Base-by-base conservation (phyloP, 2,888 invertebrate genomes). In the Sycophila texana region DNA sequence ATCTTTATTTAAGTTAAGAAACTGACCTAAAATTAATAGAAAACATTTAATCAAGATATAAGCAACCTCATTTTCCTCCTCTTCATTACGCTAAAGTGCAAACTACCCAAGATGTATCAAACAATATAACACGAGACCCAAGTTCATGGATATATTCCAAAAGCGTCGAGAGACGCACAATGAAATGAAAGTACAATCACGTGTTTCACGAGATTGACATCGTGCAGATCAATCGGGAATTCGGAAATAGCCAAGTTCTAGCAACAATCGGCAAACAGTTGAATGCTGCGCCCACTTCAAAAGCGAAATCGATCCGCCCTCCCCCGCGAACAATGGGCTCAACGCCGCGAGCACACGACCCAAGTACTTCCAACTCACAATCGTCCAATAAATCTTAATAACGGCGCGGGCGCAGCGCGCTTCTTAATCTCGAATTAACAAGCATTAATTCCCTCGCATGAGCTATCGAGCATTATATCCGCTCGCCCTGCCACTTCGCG, bases 381-480 rank as follows among this genome's bases (percentile, higher is more conserved):
- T 74, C 51, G 65, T 47, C 39, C 65, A 39, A 74, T 65, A 74
- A 74, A 74, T 74, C 65, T 74, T 74, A 74, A 74, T 74, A 65
- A 65, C 55, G 30, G 30, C 53, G 47, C 10, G 5, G 26, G 16
- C n/a, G 5, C 53, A 63, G 60, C 26, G 22, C 49, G 60, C 72
- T 26, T 39, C 53, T 73, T 51, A 55, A 65, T 74, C 53, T 71
- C 58, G 58, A 63, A 58, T 77, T 63, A 71, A 63, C 77, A 49
- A 53, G 47, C 73, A 75, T 75, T 75, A 75, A 75, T 68, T 60
- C 51, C 14, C 65, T 20, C 18, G 65, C 26, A 63, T 47, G 22
- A 61, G 49, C 20, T 10, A 76, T 55, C 57, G 51, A 13, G 16
- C 47, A 72, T 58, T 71, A 18, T 70, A 26, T 70, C 30, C 22